These are phyloP conservation scores for Antheraea mylitta DNA, from an alignment of 1,140 invertebrate species.

Conservation along the genomic window DNA sequence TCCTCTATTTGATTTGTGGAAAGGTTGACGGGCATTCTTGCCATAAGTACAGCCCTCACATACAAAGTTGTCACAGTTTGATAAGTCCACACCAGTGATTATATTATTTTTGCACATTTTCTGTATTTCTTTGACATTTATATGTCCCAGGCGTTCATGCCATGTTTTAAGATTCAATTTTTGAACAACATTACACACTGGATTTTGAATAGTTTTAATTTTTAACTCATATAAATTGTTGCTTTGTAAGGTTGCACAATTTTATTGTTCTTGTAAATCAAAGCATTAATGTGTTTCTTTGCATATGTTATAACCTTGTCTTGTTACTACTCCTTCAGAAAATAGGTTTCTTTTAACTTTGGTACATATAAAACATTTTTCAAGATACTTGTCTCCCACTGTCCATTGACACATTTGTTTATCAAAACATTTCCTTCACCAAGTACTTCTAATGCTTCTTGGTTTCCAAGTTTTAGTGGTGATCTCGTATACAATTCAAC, in stretches of 20 bases:
- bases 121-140: conserved; percentile 17
- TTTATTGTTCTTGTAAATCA: conserved; percentile 21
- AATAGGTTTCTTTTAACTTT: neutral
- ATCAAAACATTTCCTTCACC: conserved; percentile 2
- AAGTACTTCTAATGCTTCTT: neutral
- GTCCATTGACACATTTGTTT: conserved; percentile 4
- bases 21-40: conserved; percentile 22
- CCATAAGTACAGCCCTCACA: conserved; percentile 34
- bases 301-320: neutral
- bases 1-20: conserved; percentile 24
- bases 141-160: conserved; percentile 27
- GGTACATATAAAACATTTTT: conserved; percentile 5
- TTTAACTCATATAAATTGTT: conserved; percentile 29
- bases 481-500: conserved; percentile 3
- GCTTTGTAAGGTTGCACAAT: conserved; percentile 18
- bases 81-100: conserved; percentile 18
- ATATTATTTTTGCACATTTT: conserved; percentile 28
- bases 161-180: conserved; percentile 25
- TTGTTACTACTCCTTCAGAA: neutral
- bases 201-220: conserved; percentile 20
- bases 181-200: conserved; percentile 28
- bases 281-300: conserved; percentile 9
- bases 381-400: conserved; percentile 2
- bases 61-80: conserved; percentile 22
- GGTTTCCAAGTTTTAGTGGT: neutral